These are phyloP conservation scores for Eugnorisma glareosa DNA, from an alignment of 2,888 invertebrate genomes.

Conservation along the genomic window DNA sequence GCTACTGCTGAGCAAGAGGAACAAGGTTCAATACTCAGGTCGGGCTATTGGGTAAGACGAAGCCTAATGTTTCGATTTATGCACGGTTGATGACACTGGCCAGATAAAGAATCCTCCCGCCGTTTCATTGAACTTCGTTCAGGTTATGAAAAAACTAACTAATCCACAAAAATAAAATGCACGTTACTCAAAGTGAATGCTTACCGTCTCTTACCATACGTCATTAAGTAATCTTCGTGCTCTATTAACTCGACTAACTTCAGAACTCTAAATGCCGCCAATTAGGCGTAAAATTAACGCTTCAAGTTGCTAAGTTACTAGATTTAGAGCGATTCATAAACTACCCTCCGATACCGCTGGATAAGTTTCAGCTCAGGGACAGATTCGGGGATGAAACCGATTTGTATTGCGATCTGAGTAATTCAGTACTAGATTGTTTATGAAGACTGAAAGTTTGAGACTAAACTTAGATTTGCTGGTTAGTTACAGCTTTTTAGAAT, in stretches of 20 bases:
- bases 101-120: background rate
- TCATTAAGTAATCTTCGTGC: constrained; percentile 51
- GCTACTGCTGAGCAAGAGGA: background rate
- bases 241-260: constrained; percentile 55
- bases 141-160: background rate
- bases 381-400: constrained; percentile 33
- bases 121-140: background rate
- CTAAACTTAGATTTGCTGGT: constrained; percentile 22
- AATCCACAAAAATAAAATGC: background rate
- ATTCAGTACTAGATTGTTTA: constrained; percentile 42
- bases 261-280: constrained; percentile 62
- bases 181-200: constrained; percentile 6
- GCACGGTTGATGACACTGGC: background rate
- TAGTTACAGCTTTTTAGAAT: constrained; percentile 5
- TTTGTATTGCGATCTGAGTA: constrained; percentile 44
- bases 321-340: constrained; percentile 63
- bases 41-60: background rate
- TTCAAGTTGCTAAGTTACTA: constrained; percentile 58
- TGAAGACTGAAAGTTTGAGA: constrained; percentile 14
- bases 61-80: background rate
- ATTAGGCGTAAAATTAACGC: constrained; percentile 64
- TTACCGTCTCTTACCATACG: constrained; percentile 29
- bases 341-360: constrained; percentile 52
- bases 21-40: background rate
- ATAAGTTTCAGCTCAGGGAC: constrained; percentile 49